Percentiles rank a stretch among this genome's conserved stretches.
Evolutionary conservation across 2,797 vertebrate genomes (phyloP).

Genomic region (Silurus aristotelis): DNA sequence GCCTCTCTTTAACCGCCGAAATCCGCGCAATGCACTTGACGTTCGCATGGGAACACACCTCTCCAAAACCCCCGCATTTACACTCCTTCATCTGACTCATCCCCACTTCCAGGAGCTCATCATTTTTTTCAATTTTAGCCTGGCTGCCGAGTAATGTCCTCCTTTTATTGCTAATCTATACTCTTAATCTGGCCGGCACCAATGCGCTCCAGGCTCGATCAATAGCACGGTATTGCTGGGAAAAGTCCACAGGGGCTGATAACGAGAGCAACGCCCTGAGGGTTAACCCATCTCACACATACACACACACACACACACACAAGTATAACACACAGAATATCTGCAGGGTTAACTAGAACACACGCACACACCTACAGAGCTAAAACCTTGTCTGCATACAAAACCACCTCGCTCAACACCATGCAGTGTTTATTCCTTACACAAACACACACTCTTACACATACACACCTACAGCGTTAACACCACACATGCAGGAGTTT

Average conservation of each 20-base stretch:
- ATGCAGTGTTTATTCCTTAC: neutral
- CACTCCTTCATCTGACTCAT: constrained; percentile 54
- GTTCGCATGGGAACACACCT: constrained; percentile 2
- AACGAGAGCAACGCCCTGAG: constrained; percentile 58
- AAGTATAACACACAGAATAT: constrained; percentile 1
- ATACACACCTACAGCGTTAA: neutral
- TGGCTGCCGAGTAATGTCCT: constrained; percentile 75
- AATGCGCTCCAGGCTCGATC: constrained; percentile 70
- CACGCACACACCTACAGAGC: constrained; percentile 6
- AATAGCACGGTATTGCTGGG: constrained; percentile 73
- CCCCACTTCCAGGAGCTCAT: constrained; percentile 60
- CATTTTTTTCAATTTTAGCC: constrained; percentile 70
- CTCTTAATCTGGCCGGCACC: constrained; percentile 78
- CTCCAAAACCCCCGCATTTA: neutral
- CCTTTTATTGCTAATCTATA: constrained; percentile 83
- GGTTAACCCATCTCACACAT: constrained; percentile 48
- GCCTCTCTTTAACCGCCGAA: neutral
- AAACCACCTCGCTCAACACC: neutral
- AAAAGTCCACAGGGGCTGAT: constrained; percentile 72
- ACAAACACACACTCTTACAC: neutral
- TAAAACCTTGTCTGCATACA: neutral
- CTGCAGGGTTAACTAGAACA: constrained; percentile 11
- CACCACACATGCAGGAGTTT: neutral
- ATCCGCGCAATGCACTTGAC: neutral
- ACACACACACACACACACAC: constrained; percentile 13